Evolutionary conservation across 2,797 vertebrate species (phyloP).

Genomic region (Ara ararauna): DNA sequence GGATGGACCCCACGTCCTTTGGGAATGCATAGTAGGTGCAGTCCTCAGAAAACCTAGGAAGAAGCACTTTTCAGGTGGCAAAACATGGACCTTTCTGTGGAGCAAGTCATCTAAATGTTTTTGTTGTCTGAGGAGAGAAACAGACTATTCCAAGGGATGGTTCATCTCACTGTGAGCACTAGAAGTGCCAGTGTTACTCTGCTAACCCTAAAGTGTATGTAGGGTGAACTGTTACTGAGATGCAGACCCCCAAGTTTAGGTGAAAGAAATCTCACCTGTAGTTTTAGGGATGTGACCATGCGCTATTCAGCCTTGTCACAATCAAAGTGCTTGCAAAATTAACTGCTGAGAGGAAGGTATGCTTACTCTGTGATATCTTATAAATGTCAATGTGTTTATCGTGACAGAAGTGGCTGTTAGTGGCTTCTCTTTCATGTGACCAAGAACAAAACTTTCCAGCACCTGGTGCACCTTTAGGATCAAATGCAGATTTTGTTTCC

Average conservation of each 20-base stretch:
- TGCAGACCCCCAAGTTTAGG: neutral
- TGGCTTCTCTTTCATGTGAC: neutral
- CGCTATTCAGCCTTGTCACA: neutral
- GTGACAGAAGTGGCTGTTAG: neutral
- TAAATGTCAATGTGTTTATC: neutral
- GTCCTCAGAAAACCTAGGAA: neutral
- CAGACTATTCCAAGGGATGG: neutral
- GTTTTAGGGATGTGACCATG: fast-evolving
- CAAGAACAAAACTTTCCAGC: neutral
- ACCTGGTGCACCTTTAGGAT: neutral
- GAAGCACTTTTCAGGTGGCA: neutral
- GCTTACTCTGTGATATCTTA: neutral
- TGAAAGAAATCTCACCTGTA: neutral
- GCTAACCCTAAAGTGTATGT: neutral
- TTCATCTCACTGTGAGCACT: neutral
- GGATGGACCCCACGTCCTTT: fast-evolving
- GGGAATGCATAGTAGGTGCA: neutral
- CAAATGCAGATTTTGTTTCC: neutral
- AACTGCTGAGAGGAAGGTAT: neutral
- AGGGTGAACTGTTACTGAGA: neutral
- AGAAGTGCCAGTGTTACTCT: neutral
- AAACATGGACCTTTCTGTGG: neutral
- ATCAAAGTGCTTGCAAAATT: neutral
- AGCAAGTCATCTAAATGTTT: neutral
- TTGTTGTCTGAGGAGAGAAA: neutral